Percentiles rank a stretch among this genome's conserved stretches.
Evolutionary conservation across 2,888 invertebrate species (phyloP).

Genomic region (Machimus rusticus): DNA sequence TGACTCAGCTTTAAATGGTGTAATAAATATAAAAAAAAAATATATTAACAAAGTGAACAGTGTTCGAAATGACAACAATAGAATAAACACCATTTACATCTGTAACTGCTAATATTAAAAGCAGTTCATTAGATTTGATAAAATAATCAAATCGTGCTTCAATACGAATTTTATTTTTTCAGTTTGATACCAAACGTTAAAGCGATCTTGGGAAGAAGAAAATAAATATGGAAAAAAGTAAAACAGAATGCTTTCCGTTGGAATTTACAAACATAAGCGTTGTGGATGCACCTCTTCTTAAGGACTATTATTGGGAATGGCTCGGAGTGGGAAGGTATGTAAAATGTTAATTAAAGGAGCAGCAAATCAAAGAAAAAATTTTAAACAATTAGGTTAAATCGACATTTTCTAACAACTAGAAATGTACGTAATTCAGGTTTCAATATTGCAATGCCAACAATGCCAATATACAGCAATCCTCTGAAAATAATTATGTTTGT

Average conservation of each 20-base stretch:
- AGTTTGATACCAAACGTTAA: not conserved
- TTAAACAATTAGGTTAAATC: not conserved
- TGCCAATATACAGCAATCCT: slow-evolving; percentile 41
- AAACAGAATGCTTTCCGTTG: slow-evolving; percentile 32
- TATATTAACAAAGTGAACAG: too few species aligned
- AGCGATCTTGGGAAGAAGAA: not conserved
- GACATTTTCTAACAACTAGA: not conserved
- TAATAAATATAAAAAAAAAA: too few species aligned
- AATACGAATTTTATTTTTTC: too few species aligned
- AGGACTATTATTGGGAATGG: slow-evolving; percentile 45
- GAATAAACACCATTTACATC: too few species aligned
- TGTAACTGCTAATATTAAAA: too few species aligned
- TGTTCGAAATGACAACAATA: too few species aligned
- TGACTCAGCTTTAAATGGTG: too few species aligned
- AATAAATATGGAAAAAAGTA: not conserved
- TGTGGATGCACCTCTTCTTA: slow-evolving; percentile 43
- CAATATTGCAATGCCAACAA: slow-evolving; percentile 36
- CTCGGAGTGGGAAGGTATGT: slow-evolving; percentile 41
- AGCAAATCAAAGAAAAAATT: not conserved
- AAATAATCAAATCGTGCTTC: too few species aligned
- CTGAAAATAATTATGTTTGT: slow-evolving; percentile 41
- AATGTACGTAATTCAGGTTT: not conserved
- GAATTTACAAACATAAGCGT: slow-evolving; percentile 43
- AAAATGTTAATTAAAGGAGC: not conserved
- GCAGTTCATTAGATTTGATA: too few species aligned